These are phyloP conservation scores for Lepidurus packardi DNA, from an alignment of 1,140 invertebrate genomes.

Conservation along the genomic window DNA sequence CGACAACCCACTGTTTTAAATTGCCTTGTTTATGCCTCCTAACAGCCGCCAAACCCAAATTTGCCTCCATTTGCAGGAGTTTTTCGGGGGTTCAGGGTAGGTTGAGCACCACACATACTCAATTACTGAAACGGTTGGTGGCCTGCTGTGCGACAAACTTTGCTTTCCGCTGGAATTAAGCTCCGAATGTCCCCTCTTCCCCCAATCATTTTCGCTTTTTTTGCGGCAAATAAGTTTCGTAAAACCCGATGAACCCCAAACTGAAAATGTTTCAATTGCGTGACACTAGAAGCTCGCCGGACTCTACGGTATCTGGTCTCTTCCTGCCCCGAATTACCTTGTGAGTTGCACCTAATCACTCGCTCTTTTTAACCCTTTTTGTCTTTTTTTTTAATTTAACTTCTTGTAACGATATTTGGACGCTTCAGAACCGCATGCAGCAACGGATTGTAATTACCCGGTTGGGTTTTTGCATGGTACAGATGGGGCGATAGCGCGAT, in stretches of 20 bases:
- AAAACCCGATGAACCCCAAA: background rate
- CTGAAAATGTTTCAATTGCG: background rate
- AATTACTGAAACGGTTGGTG: background rate
- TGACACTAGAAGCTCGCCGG: background rate
- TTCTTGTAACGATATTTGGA: too few relatives aligned
- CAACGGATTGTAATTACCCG: too few relatives aligned
- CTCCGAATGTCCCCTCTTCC: background rate
- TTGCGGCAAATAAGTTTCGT: background rate
- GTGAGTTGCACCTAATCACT: background rate
- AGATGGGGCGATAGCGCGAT: too few relatives aligned
- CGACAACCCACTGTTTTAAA: too few relatives aligned
- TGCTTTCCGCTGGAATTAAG: background rate
- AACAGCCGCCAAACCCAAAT: background rate
- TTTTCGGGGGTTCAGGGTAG: background rate
- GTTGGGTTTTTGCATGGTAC: too few relatives aligned
- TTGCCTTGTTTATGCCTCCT: background rate
- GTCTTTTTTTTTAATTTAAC: background rate
- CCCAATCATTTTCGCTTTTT: background rate
- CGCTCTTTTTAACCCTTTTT: background rate
- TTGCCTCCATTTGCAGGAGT: background rate
- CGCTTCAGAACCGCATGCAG: too few relatives aligned
- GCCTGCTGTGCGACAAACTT: slow-evolving; percentile 11
- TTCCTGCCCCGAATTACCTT: background rate
- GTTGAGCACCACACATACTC: background rate
- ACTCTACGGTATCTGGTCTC: background rate